These are phyloP conservation scores for Peribatodes rhomboidaria DNA, from an alignment of 2,888 invertebrate species.

Conservation along the genomic window DNA sequence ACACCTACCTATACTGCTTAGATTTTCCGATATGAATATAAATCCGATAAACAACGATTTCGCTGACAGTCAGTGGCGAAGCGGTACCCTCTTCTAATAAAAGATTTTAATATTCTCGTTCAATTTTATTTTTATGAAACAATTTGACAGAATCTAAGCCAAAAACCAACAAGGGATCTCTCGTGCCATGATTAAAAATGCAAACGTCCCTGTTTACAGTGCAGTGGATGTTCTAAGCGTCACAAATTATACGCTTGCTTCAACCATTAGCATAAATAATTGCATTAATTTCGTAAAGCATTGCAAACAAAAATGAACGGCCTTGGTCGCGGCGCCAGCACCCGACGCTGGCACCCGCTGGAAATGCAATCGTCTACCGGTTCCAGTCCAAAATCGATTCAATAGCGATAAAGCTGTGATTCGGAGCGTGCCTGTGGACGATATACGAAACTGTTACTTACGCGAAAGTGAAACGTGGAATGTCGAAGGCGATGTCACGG, in stretches of 20 bases:
- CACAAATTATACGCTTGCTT: slow-evolving; percentile 45
- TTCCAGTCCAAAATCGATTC: slow-evolving; percentile 64
- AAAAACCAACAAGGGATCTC: slow-evolving; percentile 25
- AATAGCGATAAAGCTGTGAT: slow-evolving; percentile 49
- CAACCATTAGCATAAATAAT: slow-evolving; percentile 56
- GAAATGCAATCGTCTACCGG: slow-evolving; percentile 54
- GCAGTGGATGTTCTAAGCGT: slow-evolving; percentile 40
- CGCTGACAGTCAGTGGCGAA: slow-evolving; percentile 24
- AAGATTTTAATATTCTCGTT: slow-evolving; percentile 27
- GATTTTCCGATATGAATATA: slow-evolving; percentile 13
- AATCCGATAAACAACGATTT: slow-evolving; percentile 26
- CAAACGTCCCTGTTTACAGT: slow-evolving; percentile 34
- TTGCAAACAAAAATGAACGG: slow-evolving; percentile 50
- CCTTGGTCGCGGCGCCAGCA: slow-evolving; percentile 46
- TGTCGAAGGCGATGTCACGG: slow-evolving; percentile 64
- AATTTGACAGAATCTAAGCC: slow-evolving; percentile 31
- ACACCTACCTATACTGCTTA: slow-evolving; percentile 10
- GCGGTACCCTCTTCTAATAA: slow-evolving; percentile 35
- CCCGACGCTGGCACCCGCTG: slow-evolving; percentile 33
- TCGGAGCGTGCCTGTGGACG: slow-evolving; percentile 54
- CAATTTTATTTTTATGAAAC: slow-evolving; percentile 32
- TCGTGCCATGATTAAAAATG: slow-evolving; percentile 33
- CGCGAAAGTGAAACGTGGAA: slow-evolving; percentile 81
- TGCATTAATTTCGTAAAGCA: slow-evolving; percentile 57
- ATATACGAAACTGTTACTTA: slow-evolving; percentile 73